phyloP scores from a whole-genome alignment of 2,888 invertebrate genomes.

The Melinopterus prodromus region DNA sequence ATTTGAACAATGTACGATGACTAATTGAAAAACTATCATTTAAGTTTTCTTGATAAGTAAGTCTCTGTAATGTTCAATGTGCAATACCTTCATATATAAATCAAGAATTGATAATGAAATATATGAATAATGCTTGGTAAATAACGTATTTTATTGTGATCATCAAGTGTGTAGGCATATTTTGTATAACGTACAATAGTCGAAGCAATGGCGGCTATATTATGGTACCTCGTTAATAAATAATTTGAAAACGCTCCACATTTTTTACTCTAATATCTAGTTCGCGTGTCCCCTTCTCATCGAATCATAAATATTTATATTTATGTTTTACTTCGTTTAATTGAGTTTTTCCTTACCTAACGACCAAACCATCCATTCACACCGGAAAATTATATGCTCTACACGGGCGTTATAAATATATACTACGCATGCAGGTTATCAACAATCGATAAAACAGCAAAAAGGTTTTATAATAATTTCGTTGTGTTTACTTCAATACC shows the following conservation, averaged over 20 bases:
- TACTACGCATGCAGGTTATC: background rate
- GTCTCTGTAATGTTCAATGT: no score
- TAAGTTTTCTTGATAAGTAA: no score
- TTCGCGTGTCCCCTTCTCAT: background rate
- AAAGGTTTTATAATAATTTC: no score
- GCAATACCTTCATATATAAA: no score
- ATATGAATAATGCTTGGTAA: no score
- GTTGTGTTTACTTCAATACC: no score
- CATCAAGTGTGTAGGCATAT: no score
- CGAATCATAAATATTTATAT: background rate
- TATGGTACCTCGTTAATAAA: slow-evolving; percentile 4
- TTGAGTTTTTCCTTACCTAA: background rate
- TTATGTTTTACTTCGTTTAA: background rate
- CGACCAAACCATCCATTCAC: background rate
- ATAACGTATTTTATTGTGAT: no score
- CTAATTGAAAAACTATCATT: no score
- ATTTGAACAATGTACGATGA: no score
- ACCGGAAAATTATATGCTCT: background rate
- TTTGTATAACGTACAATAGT: no score
- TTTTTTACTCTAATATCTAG: background rate
- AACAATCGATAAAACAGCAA: background rate
- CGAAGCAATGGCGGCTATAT: background rate
- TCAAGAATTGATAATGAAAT: no score
- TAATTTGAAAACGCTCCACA: background rate
- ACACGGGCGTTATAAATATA: background rate